A percentile compares a stretch with the other conserved stretches of the same genome.
These are phyloP conservation scores for Montipora capricornis DNA, from an alignment of 64 coral and sea anemone species.

Conservation along the genomic window DNA sequence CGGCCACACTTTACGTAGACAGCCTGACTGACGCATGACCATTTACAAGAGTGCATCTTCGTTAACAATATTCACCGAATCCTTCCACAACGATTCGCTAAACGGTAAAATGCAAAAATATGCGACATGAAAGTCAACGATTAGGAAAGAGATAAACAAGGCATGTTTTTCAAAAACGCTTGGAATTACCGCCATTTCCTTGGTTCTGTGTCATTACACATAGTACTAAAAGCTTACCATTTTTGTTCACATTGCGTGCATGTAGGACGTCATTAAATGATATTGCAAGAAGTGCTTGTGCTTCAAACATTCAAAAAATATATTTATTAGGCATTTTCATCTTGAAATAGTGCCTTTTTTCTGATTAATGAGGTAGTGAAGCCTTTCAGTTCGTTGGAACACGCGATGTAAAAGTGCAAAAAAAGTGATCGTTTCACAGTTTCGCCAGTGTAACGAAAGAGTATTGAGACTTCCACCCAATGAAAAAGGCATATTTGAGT, in stretches of 20 bases:
- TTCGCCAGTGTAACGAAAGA: no score
- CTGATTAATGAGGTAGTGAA: background rate
- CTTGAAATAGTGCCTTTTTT: background rate
- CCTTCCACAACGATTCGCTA: background rate
- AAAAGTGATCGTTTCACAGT: no score
- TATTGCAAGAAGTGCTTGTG: constrained; percentile 11
- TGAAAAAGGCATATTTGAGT: no score
- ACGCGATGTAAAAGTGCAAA: no score
- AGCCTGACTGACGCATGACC: background rate
- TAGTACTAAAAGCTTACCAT: background rate
- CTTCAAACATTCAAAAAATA: background rate
- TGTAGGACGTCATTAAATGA: background rate
- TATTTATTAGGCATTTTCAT: background rate
- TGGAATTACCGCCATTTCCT: background rate
- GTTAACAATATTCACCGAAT: background rate
- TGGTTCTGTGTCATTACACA: background rate
- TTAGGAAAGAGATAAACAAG: background rate
- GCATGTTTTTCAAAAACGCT: background rate
- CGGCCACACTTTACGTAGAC: background rate
- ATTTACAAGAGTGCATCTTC: background rate
- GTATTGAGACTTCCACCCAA: no score
- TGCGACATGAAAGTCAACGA: background rate
- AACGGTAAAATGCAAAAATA: background rate
- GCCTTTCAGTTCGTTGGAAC: background rate
- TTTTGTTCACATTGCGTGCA: constrained; percentile 17